A percentile compares a stretch with the other conserved stretches of the same genome.
These are phyloP conservation scores for Cheirogaleus major DNA, from an alignment of 2,797 vertebrate species.

Conservation along the genomic window DNA sequence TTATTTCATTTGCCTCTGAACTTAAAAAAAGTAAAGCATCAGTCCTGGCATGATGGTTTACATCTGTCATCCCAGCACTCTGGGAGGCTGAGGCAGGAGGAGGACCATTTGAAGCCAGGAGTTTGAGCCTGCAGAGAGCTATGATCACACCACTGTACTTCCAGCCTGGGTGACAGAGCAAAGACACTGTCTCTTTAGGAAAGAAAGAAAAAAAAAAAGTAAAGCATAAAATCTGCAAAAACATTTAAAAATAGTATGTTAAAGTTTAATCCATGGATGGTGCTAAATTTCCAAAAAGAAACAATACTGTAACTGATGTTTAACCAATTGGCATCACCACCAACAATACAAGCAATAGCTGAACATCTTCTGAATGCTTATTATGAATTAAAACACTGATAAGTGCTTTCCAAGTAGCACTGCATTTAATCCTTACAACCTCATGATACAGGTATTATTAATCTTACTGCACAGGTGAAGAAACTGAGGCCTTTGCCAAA, in stretches of 20 bases:
- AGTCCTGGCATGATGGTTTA: not conserved
- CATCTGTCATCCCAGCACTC: not conserved
- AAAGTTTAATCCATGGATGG: not conserved
- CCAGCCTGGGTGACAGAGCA: not conserved
- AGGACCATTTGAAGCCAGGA: not conserved
- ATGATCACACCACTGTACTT: not conserved
- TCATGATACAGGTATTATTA: not conserved
- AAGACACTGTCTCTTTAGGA: not conserved
- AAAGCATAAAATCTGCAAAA: not conserved
- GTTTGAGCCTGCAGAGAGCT: not conserved
- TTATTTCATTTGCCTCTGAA: conserved; percentile 36
- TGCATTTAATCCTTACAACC: conserved; percentile 32
- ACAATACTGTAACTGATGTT: not conserved
- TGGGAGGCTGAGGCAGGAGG: not conserved
- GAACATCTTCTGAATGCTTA: conserved; percentile 1
- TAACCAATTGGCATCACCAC: not conserved
- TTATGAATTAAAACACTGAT: not conserved
- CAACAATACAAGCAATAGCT: not conserved
- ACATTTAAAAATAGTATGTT: not conserved
- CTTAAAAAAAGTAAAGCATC: not conserved
- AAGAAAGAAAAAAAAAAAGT: not conserved
- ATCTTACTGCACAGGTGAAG: not conserved
- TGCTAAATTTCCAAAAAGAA: not conserved
- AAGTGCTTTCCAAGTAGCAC: not conserved
- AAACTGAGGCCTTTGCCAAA: not conserved